Base-by-base conservation (phyloP, 1,140 invertebrate species). In the Coelopa frigida region DNA sequence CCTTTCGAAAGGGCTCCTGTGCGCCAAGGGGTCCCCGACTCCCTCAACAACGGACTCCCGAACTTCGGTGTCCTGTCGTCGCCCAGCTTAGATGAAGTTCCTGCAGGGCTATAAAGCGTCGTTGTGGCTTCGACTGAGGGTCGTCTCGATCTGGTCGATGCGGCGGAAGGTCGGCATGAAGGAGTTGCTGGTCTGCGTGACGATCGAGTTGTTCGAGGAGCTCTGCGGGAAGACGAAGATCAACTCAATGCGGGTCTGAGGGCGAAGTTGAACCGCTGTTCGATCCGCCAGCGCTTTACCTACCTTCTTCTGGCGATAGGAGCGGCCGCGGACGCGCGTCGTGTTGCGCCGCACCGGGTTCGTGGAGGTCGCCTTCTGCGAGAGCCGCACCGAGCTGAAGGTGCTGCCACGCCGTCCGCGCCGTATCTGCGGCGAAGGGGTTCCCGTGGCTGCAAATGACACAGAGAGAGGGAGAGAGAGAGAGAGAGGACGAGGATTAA, bases 291-390 rank as follows among this genome's bases (percentile, higher is more conserved):
- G n/a, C n/a, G n/a, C n/a, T n/a, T n/a, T n/a, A 33, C 3, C 14
- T 53, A 68, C 64, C 64, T 68, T 68, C 40, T 68, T 69, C 38
- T 69, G 64, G n/a, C 62, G 54, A 55, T 70, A 70, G 26, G 66
- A 68, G 24, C 66, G 55, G 44, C 48, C 66, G 5, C 67, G 68
- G 4, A 72, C 72, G 24, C 74, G 58, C 4, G 75, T 76, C 8
- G 74, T 77, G 51, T 75, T 77, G 15, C 74, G 57, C 4, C 74
- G 52, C 11, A 75, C 69, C 14, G 72, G 73, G 57, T 73, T 72
- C 46, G 62, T 47, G 49, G 61, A 56, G 7, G 27, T 46, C 18
- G 48, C 39, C 61, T 65, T 70, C 24, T 68, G 70, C 1, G 73
- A 70, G 1, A 75, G 58, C 11, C 74, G 65, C 53, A 77, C 73